Evolutionary conservation across 2,888 invertebrate genomes (phyloP), one percentile per base, ranked within the genome.

Genomic region (Drosophila greeni): DNA sequence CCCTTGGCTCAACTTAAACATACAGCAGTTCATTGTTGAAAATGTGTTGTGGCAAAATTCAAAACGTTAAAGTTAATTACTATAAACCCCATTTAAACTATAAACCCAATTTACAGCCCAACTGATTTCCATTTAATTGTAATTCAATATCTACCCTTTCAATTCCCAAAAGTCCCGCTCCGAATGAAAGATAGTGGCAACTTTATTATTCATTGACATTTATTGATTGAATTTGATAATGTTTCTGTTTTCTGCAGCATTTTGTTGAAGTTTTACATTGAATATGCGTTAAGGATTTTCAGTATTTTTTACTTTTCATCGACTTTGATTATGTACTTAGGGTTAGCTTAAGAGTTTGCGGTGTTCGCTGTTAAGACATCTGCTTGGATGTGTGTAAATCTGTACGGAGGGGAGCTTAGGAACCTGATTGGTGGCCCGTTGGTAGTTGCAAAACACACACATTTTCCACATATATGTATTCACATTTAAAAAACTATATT

Each of bases 151-250:
- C 42, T 36, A 42, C 26, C 33, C 12, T 36, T 12, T 14, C 11
- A 36, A 52, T 55, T 3, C n/a, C 18, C 52, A n/a, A 16, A 51
- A n/a, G 20, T 40, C 3, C n/a, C 53, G 18, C 7, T 1, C 2
- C 29, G 16, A 62, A 12, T 31, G 24, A 56, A 66, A 49, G 20
- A 16, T 18, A 34, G 37, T 55, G 39, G 31, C 12, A 5, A 2
- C 55, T 77, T 72, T 69, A 80, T 84, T 82, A 76, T 84, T 82
- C 84, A 85, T 82, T 82, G 85, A 82, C 85, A 85, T 82, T 82
- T 82, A 82, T 85, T 82, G 85, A 82, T 82, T 85, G 82, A 85
- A 82, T 85, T 85, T 85, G 84, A 85, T 85, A 82, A 84, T 76
- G 61, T 73, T 67, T 67, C 45, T 47, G 18, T 33, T 49, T 43